Conservation (phyloP, 23 tunicate genomes). For the Diplosoma virens region DNA sequence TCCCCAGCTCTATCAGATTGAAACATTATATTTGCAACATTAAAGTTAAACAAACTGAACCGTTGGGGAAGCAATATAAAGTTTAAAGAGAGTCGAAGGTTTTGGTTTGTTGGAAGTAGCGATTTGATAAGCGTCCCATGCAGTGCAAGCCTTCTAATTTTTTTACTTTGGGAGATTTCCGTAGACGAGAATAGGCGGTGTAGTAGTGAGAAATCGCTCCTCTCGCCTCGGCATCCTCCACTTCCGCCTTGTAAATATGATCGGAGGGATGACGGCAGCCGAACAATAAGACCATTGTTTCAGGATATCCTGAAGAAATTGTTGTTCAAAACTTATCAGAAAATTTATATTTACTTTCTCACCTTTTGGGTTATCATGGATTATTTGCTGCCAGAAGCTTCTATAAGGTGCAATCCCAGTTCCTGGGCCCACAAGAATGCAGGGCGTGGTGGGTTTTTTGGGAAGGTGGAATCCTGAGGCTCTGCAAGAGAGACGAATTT, state of each 20-base stretch:
- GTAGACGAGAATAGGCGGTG: conserved; percentile 66
- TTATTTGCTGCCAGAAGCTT: conserved; percentile 67
- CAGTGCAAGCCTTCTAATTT: no score
- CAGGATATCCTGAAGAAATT: no score
- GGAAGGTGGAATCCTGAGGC: conserved; percentile 75
- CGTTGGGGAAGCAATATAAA: no score
- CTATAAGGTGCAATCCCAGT: conserved; percentile 79
- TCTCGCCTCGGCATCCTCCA: conserved; percentile 20
- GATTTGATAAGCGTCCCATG: no score
- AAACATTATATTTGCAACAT: no score
- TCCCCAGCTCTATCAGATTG: no score
- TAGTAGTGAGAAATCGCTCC: conserved; percentile 55
- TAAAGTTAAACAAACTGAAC: no score
- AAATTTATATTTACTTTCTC: no score
- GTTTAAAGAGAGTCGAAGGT: no score
- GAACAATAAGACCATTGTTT: conserved; percentile 71
- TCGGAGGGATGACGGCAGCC: conserved; percentile 83
- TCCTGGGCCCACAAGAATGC: conserved; percentile 81
- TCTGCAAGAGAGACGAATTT: conserved; percentile 27
- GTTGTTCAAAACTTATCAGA: no score
- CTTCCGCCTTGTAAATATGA: conserved; percentile 79
- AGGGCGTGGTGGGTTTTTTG: conserved; percentile 34
- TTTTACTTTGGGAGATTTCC: conserved; percentile 51
- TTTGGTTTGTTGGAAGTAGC: no score
- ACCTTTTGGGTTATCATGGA: no score